Evolutionary conservation across 2,113 vertebrate genomes (phyloP).

Genomic region (Engraulis encrasicolus): DNA sequence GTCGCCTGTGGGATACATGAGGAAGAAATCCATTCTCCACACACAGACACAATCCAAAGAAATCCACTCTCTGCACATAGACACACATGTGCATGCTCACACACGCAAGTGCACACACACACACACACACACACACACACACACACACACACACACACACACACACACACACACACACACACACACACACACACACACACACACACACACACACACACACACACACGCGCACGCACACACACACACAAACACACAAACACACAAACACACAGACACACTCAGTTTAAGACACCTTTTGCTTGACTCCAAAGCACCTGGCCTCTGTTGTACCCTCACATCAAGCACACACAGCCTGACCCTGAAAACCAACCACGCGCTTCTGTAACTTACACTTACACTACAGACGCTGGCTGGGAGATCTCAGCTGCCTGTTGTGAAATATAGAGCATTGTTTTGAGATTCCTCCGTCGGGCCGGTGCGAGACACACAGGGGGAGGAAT

Average conservation of each 20-base stretch:
- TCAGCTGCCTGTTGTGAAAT: slow-evolving; percentile 37
- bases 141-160: too few relatives aligned
- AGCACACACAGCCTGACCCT: slow-evolving; percentile 39
- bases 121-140: too few relatives aligned
- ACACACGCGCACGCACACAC: too few relatives aligned
- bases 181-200: too few relatives aligned
- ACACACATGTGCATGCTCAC: too few relatives aligned
- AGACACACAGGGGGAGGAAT: not conserved
- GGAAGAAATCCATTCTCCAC: not conserved
- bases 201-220: too few relatives aligned
- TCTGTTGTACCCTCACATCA: slow-evolving; percentile 44
- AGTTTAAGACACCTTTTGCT: not conserved
- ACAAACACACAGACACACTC: too few relatives aligned
- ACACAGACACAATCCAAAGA: not conserved
- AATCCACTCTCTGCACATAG: not conserved
- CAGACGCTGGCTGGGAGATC: slow-evolving; percentile 32
- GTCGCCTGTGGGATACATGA: not conserved
- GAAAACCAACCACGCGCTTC: slow-evolving; percentile 31
- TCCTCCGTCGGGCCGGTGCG: slow-evolving; percentile 18
- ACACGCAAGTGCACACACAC: too few relatives aligned
- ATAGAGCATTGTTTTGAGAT: slow-evolving; percentile 46
- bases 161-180: too few relatives aligned
- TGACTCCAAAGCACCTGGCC: slow-evolving; percentile 1
- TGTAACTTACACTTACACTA: slow-evolving; percentile 39
- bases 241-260: too few relatives aligned